A percentile compares a stretch with the other conserved stretches of the same genome.
Conservation (phyloP, 1,140 invertebrate genomes). For the Samia ricini region DNA sequence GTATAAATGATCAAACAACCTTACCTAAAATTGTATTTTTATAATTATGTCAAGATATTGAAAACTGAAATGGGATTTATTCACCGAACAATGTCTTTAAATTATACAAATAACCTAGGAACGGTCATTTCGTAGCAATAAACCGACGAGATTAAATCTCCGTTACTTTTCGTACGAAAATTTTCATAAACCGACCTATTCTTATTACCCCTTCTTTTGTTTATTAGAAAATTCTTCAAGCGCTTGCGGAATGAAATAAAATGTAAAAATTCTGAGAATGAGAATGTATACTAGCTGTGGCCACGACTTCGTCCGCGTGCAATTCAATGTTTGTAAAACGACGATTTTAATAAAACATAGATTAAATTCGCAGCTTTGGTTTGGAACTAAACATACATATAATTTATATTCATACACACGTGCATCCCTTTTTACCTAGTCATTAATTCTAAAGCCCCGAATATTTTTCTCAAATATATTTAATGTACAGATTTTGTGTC, state of each 20-base stretch:
- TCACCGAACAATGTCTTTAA: conserved; percentile 38
- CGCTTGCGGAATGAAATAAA: not conserved
- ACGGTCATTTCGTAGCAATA: conserved; percentile 28
- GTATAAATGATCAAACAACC: not conserved
- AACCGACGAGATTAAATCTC: conserved; percentile 34
- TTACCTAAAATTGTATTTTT: not conserved
- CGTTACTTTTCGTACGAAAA: conserved; percentile 16
- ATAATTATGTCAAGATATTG: not conserved
- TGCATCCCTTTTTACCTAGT: too few species aligned
- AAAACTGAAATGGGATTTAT: conserved; percentile 27
- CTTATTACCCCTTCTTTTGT: conserved; percentile 3
- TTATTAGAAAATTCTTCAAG: conserved; percentile 4
- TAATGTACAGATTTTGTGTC: too few species aligned
- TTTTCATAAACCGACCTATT: conserved; percentile 21
- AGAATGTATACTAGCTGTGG: too few species aligned
- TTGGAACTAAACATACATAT: too few species aligned
- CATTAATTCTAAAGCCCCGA: too few species aligned
- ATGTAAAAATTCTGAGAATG: not conserved
- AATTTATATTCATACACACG: too few species aligned
- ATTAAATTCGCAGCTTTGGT: too few species aligned
- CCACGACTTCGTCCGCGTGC: not conserved
- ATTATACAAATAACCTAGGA: conserved; percentile 37
- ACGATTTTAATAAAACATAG: too few species aligned
- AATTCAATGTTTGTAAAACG: too few species aligned
- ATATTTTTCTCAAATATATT: too few species aligned